Conservation (phyloP, 1,140 invertebrate genomes). For the Chelonus insularis region DNA sequence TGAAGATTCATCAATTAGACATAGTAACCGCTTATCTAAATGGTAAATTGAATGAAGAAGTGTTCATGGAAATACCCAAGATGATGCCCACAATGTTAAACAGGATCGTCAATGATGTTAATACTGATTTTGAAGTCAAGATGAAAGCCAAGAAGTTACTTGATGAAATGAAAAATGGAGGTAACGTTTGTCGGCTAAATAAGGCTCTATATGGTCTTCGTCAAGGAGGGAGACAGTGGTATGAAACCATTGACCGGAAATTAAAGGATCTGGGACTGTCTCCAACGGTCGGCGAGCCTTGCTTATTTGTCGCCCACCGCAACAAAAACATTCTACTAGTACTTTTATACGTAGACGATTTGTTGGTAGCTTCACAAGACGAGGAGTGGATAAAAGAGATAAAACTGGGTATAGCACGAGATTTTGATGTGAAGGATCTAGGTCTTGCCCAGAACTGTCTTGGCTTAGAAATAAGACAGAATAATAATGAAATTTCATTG, state of each 20-base stretch:
- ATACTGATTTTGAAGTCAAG: background rate
- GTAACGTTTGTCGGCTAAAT: constrained; percentile 38
- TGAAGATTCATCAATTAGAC: background rate
- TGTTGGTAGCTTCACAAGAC: constrained; percentile 39
- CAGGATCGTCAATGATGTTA: background rate
- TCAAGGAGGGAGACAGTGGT: constrained; percentile 40
- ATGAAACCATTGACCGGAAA: constrained; percentile 34
- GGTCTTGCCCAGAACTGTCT: constrained; percentile 75
- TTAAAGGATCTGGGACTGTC: constrained; percentile 35
- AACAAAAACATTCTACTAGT: constrained; percentile 33
- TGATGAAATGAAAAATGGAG: constrained; percentile 7
- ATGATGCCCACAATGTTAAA: background rate
- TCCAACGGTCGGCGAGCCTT: constrained; percentile 37
- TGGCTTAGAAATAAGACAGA: constrained; percentile 22
- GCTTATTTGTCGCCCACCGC: constrained; percentile 38
- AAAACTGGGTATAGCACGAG: background rate
- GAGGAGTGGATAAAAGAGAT: background rate
- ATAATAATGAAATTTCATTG: constrained; percentile 5
- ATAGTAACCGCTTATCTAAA: background rate
- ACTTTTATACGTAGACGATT: constrained; percentile 47
- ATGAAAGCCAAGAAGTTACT: background rate
- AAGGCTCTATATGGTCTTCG: constrained; percentile 49
- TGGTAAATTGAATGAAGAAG: background rate
- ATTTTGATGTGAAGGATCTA: constrained; percentile 82
- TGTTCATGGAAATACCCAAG: background rate